phyloP scores from a whole-genome alignment of 2,113 vertebrate species.

The Brachirus orientalis region DNA sequence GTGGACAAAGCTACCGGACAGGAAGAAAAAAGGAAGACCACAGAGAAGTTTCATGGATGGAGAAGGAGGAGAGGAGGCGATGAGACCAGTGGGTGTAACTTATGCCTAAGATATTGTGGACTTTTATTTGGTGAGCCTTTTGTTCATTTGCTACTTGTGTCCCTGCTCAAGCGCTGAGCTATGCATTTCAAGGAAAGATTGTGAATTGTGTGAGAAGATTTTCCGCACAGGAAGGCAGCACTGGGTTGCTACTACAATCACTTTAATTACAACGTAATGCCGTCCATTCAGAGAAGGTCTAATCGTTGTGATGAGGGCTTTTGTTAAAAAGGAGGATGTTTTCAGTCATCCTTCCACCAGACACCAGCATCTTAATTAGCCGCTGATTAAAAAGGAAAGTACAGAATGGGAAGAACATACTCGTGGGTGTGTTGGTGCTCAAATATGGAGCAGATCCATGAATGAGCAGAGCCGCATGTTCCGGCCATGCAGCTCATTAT shows the following conservation, averaged over 20 bases:
- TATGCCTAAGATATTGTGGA: no score
- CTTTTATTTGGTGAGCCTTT: no score
- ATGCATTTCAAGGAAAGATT: neutral
- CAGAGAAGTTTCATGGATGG: no score
- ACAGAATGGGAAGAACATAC: conserved; percentile 23
- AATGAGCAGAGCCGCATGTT: conserved; percentile 45
- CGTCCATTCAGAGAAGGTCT: neutral
- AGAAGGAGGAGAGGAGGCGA: no score
- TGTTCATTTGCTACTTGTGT: no score
- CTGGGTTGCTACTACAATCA: no score
- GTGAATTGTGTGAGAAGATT: neutral
- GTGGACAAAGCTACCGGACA: no score
- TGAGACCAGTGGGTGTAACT: no score
- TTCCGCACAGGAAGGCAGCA: neutral
- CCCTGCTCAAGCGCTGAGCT: no score
- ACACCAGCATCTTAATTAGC: conserved; percentile 32
- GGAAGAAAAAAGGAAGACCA: no score
- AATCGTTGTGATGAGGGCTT: conserved; percentile 8
- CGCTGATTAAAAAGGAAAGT: conserved; percentile 25
- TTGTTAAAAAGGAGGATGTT: conserved; percentile 9
- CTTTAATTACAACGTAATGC: neutral
- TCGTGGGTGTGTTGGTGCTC: conserved; percentile 39
- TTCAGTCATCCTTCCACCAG: conserved; percentile 20
- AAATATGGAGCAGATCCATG: conserved; percentile 12
- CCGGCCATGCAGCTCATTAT: conserved; percentile 59